Percentiles rank a stretch among this genome's conserved stretches.
phyloP scores from a whole-genome alignment of 2,113 vertebrate species.

The Merops nubicus region DNA sequence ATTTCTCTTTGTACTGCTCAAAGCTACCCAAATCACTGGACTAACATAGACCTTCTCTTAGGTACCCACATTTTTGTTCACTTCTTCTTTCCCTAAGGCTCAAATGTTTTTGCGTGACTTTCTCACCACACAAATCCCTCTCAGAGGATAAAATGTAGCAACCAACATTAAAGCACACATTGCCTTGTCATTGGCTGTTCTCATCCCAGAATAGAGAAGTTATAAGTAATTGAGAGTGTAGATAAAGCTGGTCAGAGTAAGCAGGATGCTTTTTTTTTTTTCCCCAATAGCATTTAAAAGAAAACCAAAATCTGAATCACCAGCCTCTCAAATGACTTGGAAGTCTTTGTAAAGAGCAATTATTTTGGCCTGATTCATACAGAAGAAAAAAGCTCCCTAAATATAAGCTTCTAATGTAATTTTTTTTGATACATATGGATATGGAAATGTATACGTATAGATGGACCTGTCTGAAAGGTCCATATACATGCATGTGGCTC shows the following conservation, averaged over 20 bases:
- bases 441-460: rapidly evolving
- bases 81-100: neutral
- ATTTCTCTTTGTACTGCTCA: neutral
- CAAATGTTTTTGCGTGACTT: neutral
- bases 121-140: neutral
- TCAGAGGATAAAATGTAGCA: neutral
- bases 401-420: neutral
- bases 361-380: neutral
- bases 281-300: rapidly evolving
- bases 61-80: neutral
- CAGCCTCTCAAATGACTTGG: neutral
- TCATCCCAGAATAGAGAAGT: neutral
- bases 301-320: neutral
- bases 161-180: neutral
- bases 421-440: neutral
- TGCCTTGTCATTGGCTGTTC: neutral
- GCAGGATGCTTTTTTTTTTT: neutral
- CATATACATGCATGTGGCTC: rapidly evolving
- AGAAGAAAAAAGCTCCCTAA: neutral
- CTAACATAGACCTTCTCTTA: neutral
- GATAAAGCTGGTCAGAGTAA: neutral
- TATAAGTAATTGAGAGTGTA: neutral
- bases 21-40: neutral
- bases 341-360: neutral
- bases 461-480: neutral